Base-by-base conservation (phyloP, 64 coral and sea anemone genomes). In the Stichodactyla mertensii region DNA sequence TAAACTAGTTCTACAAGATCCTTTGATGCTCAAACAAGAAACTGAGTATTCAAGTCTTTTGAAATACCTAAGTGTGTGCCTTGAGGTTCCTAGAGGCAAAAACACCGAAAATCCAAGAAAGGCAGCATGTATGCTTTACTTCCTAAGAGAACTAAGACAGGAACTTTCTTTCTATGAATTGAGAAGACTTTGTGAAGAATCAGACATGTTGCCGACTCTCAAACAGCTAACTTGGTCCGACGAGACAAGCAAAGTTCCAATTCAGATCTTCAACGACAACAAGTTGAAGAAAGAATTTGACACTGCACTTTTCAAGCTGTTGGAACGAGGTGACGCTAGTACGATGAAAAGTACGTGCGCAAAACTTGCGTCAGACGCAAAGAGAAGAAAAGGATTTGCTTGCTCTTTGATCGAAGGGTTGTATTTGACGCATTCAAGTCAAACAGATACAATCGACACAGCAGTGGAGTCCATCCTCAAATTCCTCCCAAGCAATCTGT, bases 381-480 rank as follows among this genome's bases (percentile, higher is more conserved):
- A 60, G 23, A 36, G 52, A 14, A 91, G 86, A 64, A 62, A 77
- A 55, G 60, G 19, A 13, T 88, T 93, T 88, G 88, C 89, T 74
- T 57, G 67, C 28, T 55, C 61, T 10, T 55, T 93, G 51, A 84
- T 91, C 9, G 87, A 93, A 77, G 85, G 51, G 19, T 91, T 97
- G 62, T 97, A 89, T 54, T 78, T 97, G 2, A 27, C 79, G 55
- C 92, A 88, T 45, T 71, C 69, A 12, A 83, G 64, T 58, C 64
- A 93, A 22, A 31, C 51, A 18, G 89, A 97, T 61, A 97, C 86
- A 83, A 86, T 93, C 79, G 92, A 97, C 86, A 93, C 93, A 66
- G 83, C 95, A 83, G 66, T 69, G 12, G 92, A 88, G 0, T 61
- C 57, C 18, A 86, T 97, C 12, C n/a, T 55, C 62, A 52, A 86